phyloP scores from a whole-genome alignment of 1,140 invertebrate genomes.

The Drosophila fuyamai region DNA sequence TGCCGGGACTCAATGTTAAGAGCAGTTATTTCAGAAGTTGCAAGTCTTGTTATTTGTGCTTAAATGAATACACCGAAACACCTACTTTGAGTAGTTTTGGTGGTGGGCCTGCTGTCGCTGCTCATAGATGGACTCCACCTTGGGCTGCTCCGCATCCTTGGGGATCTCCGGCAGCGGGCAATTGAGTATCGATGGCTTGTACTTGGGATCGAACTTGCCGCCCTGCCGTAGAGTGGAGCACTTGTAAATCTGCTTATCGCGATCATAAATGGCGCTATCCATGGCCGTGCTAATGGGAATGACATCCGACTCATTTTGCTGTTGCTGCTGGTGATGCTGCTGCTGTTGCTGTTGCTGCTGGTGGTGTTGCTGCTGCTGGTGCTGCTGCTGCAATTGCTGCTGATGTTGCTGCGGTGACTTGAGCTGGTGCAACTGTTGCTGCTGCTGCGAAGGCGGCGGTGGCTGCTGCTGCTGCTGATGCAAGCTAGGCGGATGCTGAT shows the following conservation, averaged over 20 bases:
- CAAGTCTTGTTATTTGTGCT: no score
- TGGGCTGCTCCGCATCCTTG: conserved; percentile 79
- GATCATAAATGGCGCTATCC: conserved; percentile 79
- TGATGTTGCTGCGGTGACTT: conserved; percentile 65
- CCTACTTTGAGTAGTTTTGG: conserved; percentile 81
- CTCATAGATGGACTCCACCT: conserved; percentile 78
- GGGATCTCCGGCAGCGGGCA: conserved; percentile 84
- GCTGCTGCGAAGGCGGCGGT: conserved; percentile 61
- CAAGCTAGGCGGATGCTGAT: conserved; percentile 57
- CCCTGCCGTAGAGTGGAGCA: conserved; percentile 83
- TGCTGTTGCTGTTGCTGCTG: conserved; percentile 41
- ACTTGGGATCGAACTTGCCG: conserved; percentile 83
- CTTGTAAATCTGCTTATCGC: conserved; percentile 84
- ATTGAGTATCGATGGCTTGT: conserved; percentile 84
- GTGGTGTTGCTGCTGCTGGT: conserved; percentile 33
- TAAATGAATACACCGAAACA: background rate
- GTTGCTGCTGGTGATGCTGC: conserved; percentile 50
- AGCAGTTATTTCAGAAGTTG: no score
- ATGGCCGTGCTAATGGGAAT: conserved; percentile 69
- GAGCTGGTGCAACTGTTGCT: conserved; percentile 72
- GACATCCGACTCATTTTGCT: conserved; percentile 58
- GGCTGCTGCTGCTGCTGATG: conserved; percentile 59
- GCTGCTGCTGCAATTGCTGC: conserved; percentile 41
- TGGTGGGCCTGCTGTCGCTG: conserved; percentile 71
- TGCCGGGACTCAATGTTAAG: no score